phyloP scores from a whole-genome alignment of 2,797 vertebrate genomes.

The Meda fulgida region DNA sequence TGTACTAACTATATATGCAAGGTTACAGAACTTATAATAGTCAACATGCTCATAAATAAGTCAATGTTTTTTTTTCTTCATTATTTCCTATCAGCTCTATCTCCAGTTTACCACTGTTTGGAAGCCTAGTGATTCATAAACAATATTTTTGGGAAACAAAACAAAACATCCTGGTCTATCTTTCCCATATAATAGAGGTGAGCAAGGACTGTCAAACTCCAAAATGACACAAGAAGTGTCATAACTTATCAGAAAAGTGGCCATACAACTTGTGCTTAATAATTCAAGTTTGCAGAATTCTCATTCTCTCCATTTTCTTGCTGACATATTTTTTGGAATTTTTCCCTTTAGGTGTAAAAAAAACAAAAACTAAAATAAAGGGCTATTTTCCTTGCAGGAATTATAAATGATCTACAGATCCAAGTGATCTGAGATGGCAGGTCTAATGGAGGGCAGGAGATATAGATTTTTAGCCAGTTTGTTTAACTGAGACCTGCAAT shows the following conservation, averaged over 20 bases:
- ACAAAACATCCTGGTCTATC: background rate
- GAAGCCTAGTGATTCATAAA: conserved; percentile 72
- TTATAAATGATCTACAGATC: conserved; percentile 71
- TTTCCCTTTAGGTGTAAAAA: conserved; percentile 71
- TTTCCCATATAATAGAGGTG: background rate
- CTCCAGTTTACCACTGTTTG: conserved; percentile 61
- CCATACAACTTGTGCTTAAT: background rate
- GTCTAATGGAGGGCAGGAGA: conserved; percentile 63
- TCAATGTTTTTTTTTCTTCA: conserved; percentile 59
- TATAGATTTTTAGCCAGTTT: conserved; percentile 58
- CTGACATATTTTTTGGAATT: background rate
- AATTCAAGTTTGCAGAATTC: background rate
- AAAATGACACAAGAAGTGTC: background rate
- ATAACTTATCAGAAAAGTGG: background rate
- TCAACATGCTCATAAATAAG: conserved; percentile 32
- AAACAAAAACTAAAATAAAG: conserved; percentile 68
- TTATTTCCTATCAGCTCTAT: conserved; percentile 66
- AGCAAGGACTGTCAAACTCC: background rate
- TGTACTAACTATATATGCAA: conserved; percentile 9
- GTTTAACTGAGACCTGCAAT: background rate
- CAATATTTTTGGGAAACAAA: background rate
- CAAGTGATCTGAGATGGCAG: conserved; percentile 25
- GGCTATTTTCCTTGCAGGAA: conserved; percentile 67
- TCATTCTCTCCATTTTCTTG: background rate
- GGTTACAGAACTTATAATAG: conserved; percentile 6